Percentiles rank a stretch among this genome's conserved stretches.
phyloP scores from a whole-genome alignment of 2,113 vertebrate species.

The Phrynosoma blainvillii region DNA sequence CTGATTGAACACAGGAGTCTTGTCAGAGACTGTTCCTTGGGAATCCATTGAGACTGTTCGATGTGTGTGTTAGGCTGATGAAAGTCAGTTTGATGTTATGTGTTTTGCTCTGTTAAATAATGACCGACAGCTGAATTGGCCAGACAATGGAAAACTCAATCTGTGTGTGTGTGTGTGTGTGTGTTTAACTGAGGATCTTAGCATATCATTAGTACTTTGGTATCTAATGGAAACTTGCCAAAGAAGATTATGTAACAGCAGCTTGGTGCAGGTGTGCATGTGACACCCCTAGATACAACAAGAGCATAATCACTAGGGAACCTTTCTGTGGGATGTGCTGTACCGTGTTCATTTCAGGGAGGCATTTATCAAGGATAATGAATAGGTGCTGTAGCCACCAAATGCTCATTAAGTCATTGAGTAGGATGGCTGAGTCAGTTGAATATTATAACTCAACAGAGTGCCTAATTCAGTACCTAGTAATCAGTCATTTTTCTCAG shows the following conservation, averaged over 20 bases:
- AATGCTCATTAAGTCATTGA: conserved; percentile 55
- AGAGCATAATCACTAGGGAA: not conserved
- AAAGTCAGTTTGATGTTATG: not conserved
- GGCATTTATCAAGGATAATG: conserved; percentile 52
- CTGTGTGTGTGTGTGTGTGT: too few species aligned
- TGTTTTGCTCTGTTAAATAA: not conserved
- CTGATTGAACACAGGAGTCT: not conserved
- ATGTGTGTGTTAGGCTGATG: not conserved
- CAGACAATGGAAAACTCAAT: not conserved
- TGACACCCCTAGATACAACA: not conserved
- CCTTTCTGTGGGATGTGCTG: not conserved
- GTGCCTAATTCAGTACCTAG: conserved; percentile 51
- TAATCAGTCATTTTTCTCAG: conserved; percentile 55
- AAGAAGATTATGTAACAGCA: not conserved
- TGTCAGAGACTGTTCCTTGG: not conserved
- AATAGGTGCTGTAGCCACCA: conserved; percentile 28
- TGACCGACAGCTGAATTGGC: not conserved
- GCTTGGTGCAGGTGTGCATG: not conserved
- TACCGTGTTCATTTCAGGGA: not conserved
- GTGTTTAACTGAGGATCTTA: not conserved
- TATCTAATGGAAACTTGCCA: conserved; percentile 20
- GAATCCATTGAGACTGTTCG: not conserved
- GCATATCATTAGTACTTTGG: not conserved
- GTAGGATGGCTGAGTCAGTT: conserved; percentile 39
- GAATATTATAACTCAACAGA: conserved; percentile 41